Evolutionary conservation across 2,113 vertebrate genomes (phyloP), one percentile per base, ranked within the genome.

Genomic region (Heterotis niloticus): DNA sequence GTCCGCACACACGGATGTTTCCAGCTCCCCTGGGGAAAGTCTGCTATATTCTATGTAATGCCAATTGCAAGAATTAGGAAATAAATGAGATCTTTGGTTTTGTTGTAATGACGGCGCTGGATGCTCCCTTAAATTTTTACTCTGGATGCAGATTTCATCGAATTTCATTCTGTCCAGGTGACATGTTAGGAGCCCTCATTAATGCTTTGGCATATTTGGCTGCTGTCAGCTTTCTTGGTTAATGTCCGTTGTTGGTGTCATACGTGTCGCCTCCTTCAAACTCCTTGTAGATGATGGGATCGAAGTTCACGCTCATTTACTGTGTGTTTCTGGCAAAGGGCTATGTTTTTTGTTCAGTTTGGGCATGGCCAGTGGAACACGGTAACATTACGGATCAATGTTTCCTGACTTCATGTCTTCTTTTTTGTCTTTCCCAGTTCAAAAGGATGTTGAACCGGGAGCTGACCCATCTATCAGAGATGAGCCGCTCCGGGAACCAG

Each of bases 401-500:
- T 65, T 0, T 3, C 5, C 62, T 62, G 66, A 52, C 24, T 34
- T 34, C 60, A 57, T 62, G 66, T 20, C 44, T 13, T 62, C 28
- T 17, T 64, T 9, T 83, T 57, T 87, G n/a, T 84, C 0, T 84
- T 7, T 78, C 85, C 24, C 92, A 99, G 97, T 99, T 99, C 92
- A 99, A 99, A 90, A 97, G 97, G 92, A 99, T 98, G 97, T 91
- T 99, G 91, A 99, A 96, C 88, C 93, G 97, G 84, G 98, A 99
- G 88, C 93, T 99, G 85, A 98, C 94, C 62, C 98, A 98, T 89
- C 94, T 99, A 88, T 99, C 98, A 28, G 97, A 99, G 90, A 99
- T 98, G 96, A 99, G 97, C 88, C 95, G 96, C 82, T 99, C 98
- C 1, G 98, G 97, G 82, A 99, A 98, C 92, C 97, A 99, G 87